phyloP scores from a whole-genome alignment of 1,140 invertebrate genomes.

The Tetranychus urticae region DNA sequence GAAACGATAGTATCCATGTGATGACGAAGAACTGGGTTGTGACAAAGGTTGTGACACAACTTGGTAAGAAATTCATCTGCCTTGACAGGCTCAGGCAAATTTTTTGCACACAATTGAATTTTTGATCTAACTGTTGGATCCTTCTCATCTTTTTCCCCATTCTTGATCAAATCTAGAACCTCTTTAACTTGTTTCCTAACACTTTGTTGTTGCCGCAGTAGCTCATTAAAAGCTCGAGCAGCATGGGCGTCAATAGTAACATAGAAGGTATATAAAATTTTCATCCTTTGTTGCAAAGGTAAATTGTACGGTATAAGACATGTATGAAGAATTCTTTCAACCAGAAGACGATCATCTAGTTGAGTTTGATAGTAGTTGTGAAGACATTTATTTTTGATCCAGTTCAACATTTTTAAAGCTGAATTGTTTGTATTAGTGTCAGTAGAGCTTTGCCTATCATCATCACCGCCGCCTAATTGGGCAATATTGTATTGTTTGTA shows the following conservation, averaged over 20 bases:
- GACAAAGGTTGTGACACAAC: slow-evolving; percentile 66
- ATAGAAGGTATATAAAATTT: slow-evolving; percentile 70
- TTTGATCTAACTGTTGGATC: slow-evolving; percentile 10
- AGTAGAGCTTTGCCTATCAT: slow-evolving; percentile 32
- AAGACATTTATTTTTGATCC: slow-evolving; percentile 93
- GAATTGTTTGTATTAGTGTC: slow-evolving; percentile 52
- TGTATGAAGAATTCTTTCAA: slow-evolving; percentile 82
- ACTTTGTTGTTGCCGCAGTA: slow-evolving; percentile 72
- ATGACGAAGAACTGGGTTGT: slow-evolving; percentile 29
- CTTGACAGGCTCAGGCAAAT: slow-evolving; percentile 71
- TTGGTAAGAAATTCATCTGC: slow-evolving; percentile 72
- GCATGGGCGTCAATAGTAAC: slow-evolving; percentile 84
- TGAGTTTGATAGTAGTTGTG: slow-evolving; percentile 68
- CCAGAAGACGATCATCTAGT: slow-evolving; percentile 48
- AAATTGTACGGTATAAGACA: slow-evolving; percentile 81
- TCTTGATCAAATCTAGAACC: slow-evolving; percentile 51
- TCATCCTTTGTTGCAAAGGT: slow-evolving; percentile 57
- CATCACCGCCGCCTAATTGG: slow-evolving; percentile 16
- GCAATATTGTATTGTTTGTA: slow-evolving; percentile 55
- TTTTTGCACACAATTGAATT: slow-evolving; percentile 13
- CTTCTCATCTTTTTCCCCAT: slow-evolving; percentile 11
- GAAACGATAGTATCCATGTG: slow-evolving; percentile 13
- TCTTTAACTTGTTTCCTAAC: slow-evolving; percentile 58
- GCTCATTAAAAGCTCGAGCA: slow-evolving; percentile 38
- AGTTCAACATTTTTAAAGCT: slow-evolving; percentile 27